Percentiles rank a stretch among this genome's conserved stretches.
Conservation (phyloP, 2,888 invertebrate species). For the Sminthurides aquaticus region DNA sequence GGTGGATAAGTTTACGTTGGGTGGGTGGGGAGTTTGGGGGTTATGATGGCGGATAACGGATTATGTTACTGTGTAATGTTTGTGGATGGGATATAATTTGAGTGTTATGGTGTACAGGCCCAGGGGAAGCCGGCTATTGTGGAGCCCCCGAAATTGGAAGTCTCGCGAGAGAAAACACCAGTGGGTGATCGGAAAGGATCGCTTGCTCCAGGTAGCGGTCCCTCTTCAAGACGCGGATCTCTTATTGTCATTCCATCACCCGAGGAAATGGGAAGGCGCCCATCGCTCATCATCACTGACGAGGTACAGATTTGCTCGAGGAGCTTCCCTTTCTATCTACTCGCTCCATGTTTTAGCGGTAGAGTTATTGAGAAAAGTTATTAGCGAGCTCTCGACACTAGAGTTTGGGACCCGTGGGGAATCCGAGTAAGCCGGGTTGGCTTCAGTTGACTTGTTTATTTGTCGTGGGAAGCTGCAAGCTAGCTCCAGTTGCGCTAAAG, state of each 20-base stretch:
- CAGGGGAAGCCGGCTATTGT: conserved; percentile 40
- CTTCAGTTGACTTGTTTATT: background rate
- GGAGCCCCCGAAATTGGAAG: conserved; percentile 58
- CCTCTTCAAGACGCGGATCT: conserved; percentile 69
- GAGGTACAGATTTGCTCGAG: conserved; percentile 61
- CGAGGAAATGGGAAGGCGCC: conserved; percentile 76
- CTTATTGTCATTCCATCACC: conserved; percentile 60
- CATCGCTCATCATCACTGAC: conserved; percentile 85
- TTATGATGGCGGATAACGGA: too few relatives aligned
- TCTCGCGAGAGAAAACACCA: conserved; percentile 70
- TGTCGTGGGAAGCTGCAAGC: background rate
- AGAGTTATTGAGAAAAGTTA: background rate
- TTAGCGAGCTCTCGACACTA: background rate
- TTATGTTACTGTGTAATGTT: too few relatives aligned
- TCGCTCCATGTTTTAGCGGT: background rate
- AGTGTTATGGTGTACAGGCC: conserved; percentile 1
- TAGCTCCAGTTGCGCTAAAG: background rate
- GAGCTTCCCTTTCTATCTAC: conserved; percentile 6
- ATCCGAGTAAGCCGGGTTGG: background rate
- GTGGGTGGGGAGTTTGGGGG: too few relatives aligned
- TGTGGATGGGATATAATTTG: too few relatives aligned
- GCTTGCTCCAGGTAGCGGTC: conserved; percentile 58
- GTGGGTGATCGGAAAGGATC: conserved; percentile 66
- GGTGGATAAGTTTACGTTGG: too few relatives aligned
- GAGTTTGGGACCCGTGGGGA: background rate